phyloP scores from a whole-genome alignment of 2,113 vertebrate genomes.

The Glaucomys volans region DNA sequence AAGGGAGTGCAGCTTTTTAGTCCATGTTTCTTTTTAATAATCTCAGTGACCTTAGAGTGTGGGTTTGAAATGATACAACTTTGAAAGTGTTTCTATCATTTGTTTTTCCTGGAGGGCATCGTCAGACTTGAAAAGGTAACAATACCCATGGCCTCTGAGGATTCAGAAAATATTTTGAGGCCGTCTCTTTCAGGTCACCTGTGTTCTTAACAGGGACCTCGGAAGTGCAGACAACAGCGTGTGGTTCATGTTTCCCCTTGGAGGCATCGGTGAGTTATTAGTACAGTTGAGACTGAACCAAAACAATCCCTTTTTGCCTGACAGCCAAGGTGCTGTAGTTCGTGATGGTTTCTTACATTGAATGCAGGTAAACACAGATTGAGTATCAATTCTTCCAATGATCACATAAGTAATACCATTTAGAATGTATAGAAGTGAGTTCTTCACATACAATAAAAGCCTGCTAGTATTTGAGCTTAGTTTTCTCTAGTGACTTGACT shows the following conservation, averaged over 20 bases:
- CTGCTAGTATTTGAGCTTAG: not conserved
- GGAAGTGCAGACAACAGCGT: not conserved
- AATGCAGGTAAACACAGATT: not conserved
- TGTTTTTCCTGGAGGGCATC: conserved; percentile 38
- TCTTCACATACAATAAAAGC: not conserved
- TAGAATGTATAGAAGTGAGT: conserved; percentile 1
- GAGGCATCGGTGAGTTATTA: not conserved
- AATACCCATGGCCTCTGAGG: not conserved
- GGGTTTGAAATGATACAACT: conserved; percentile 1
- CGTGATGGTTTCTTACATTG: conserved; percentile 7
- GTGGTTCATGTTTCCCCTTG: not conserved
- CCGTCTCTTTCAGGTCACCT: conserved; percentile 9
- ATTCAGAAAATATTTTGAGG: conserved; percentile 28
- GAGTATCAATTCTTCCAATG: not conserved
- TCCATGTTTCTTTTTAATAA: conserved; percentile 21
- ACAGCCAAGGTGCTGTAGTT: not conserved
- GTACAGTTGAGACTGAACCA: not conserved
- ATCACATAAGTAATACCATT: not conserved
- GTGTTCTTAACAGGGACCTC: not conserved
- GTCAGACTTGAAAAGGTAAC: not conserved
- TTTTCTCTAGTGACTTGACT: not conserved
- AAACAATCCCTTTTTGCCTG: not conserved
- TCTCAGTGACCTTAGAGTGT: conserved; percentile 18
- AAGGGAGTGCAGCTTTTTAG: conserved; percentile 16
- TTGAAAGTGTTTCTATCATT: conserved; percentile 42